These are phyloP conservation scores for Sturnira hondurensis DNA, from an alignment of 2,113 vertebrate species.

Conservation along the genomic window DNA sequence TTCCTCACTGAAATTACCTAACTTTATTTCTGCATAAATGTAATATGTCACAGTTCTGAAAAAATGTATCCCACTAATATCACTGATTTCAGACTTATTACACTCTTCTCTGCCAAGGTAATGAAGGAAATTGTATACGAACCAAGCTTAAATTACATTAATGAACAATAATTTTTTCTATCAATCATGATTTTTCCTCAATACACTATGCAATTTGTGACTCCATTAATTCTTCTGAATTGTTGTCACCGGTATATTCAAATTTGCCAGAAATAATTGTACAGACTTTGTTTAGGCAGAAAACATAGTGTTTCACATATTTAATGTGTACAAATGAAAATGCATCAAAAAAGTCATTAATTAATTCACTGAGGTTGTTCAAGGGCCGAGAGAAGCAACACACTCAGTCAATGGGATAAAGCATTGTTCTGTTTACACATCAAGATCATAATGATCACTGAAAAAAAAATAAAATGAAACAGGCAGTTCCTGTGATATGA, in stretches of 20 bases:
- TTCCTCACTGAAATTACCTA: slow-evolving; percentile 53
- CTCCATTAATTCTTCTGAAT: slow-evolving; percentile 41
- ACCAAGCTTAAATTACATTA: slow-evolving; percentile 65
- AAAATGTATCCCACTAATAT: slow-evolving; percentile 50
- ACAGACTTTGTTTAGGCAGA: background rate
- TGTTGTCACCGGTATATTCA: slow-evolving; percentile 14
- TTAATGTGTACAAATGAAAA: slow-evolving; percentile 42
- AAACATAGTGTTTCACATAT: slow-evolving; percentile 24
- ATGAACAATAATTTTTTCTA: slow-evolving; percentile 54
- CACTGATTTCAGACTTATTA: slow-evolving; percentile 70
- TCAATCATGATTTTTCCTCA: slow-evolving; percentile 62
- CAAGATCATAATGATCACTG: background rate
- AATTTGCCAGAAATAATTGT: background rate
- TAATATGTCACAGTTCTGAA: slow-evolving; percentile 23
- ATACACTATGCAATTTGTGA: slow-evolving; percentile 47
- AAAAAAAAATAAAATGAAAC: background rate
- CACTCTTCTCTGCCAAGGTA: slow-evolving; percentile 59
- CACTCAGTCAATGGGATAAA: background rate
- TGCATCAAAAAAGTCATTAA: slow-evolving; percentile 7
- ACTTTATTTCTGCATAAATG: slow-evolving; percentile 62
- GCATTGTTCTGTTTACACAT: background rate
- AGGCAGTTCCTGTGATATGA: background rate
- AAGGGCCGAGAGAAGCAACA: background rate
- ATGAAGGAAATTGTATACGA: slow-evolving; percentile 61
- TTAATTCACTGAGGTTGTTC: background rate